Base-by-base conservation (phyloP, 2,888 invertebrate genomes). In the Stenchaetothrips biformis region DNA sequence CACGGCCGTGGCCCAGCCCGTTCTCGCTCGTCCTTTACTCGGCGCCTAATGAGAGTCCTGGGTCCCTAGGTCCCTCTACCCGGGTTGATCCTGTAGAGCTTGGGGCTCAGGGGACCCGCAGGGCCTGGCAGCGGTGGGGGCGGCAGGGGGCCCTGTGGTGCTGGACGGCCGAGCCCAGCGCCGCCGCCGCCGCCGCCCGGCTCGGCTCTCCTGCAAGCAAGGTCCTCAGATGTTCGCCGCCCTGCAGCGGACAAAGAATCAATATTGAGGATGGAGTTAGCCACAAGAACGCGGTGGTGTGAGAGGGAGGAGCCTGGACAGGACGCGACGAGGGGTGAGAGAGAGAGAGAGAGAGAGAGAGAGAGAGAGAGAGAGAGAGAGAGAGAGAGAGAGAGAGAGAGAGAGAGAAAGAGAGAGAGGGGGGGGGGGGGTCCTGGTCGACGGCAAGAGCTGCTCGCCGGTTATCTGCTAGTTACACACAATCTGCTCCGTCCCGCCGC, bases 401-500 rank as follows among this genome's bases (percentile, higher is more conserved):
- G 53, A 53, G 53, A 53, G 53, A 49, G 49, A 49, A 11, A 49
- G 49, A 49, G 49, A 49, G 49, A 49, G 49, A 49, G 13, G 53
- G 53, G 53, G 13, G 2, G 2, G 53, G 53, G 2, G 13, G 1
- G 53, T 11, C 53, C 2, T 11, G 53, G 53, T 16, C 53, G 53
- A n/a, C n/a, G 53, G 53, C n/a, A n/a, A n/a, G n/a, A n/a, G n/a
- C n/a, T n/a, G n/a, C n/a, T 53, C 11, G 53, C 13, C 67, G 67
- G n/a, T 67, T 67, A 74, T 74, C 67, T 74, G 67, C 67, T 74
- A 74, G 67, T 74, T 74, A 74, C 67, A 74, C 67, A 74, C 67
- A 74, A 74, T 74, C 67, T 74, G 67, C 21, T 74, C 37, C 37
- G 67, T 21, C 53, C 53, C 13, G 37, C 37, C 37, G 37, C 37